Conservation (phyloP, 2,888 invertebrate species). For the Smittia sp. region DNA sequence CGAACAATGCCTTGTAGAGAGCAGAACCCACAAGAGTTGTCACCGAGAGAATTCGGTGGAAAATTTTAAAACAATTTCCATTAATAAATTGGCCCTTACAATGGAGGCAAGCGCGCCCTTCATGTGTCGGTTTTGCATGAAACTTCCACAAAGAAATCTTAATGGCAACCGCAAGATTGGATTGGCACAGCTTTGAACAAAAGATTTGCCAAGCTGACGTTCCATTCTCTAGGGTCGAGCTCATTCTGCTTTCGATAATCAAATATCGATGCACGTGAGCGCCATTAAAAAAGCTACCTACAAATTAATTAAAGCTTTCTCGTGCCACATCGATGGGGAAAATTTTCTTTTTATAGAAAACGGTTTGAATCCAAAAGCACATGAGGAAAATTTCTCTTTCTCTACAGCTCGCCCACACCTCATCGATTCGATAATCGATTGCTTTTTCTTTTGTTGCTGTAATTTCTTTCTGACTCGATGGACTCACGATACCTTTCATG, state of each 20-base stretch:
- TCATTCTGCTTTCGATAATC: neutral
- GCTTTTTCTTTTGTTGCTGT: conserved; percentile 6
- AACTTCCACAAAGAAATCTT: too few species aligned
- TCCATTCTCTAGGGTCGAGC: neutral
- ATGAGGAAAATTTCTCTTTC: conserved; percentile 11
- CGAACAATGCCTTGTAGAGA: too few species aligned
- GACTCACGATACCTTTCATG: neutral
- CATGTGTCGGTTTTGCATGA: too few species aligned
- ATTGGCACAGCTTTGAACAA: too few species aligned
- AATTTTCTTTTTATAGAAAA: conserved; percentile 21
- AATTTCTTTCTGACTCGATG: conserved; percentile 4
- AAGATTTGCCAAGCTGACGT: too few species aligned
- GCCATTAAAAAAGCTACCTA: conserved; percentile 2
- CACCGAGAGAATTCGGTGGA: neutral
- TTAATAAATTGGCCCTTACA: too few species aligned
- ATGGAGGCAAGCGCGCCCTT: too few species aligned
- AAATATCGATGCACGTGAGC: neutral
- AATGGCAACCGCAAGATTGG: too few species aligned
- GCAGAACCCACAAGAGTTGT: too few species aligned
- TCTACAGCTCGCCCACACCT: neutral
- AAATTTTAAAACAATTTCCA: neutral
- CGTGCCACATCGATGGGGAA: neutral
- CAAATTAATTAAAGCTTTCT: conserved; percentile 24
- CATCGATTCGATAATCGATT: conserved; percentile 17
- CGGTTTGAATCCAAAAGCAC: neutral